Base-by-base conservation (phyloP, 2,888 invertebrate genomes). In the Volucella inanis region DNA sequence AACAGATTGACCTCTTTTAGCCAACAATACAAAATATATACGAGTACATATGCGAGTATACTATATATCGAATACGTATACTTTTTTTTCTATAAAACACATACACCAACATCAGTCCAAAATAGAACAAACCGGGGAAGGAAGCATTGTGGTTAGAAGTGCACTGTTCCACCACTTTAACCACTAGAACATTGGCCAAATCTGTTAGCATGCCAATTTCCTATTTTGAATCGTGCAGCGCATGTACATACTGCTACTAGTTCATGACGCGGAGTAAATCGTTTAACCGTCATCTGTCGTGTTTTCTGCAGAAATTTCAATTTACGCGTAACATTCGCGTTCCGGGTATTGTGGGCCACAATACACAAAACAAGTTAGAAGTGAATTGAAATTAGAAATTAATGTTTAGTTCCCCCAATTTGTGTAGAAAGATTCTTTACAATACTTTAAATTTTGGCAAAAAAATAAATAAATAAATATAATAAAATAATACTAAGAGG, bases 151-250 rank as follows among this genome's bases (percentile, higher is more conserved):
- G 52, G 50, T 65, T 45, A 75, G 31, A 65, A 65, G 55, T 67
- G 62, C 39, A 57, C 12, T 43, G 15, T 47, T 45, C 15, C 55
- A 39, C 57, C 22, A 50, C 14, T 72, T 64, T 39, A 55, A 64
- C 15, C 10, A n/a, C 22, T 49, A 59, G 71, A 82, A 71, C 70
- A 49, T 70, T 57, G 70, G 80, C 79, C 79, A 84, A 84, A 70
- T 75, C 52, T 59, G 38, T 49, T 54, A n/a, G 67, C 64, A 76
- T 85, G 84, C 84, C 80, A 85, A 85, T 76, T 84, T 77, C 50
- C 65, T 80, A 74, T 52, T 75, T 83, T 55, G 38, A 68, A 64
- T 49, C 31, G 0, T 57, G 68, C 72, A 70, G 52, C 45, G 68
- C 64, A 22, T 82, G 18, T 43, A 18, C 43, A 15, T 74, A 8